Evolutionary conservation across 2,888 invertebrate species (phyloP).

Genomic region (Cordilura impudica): DNA sequence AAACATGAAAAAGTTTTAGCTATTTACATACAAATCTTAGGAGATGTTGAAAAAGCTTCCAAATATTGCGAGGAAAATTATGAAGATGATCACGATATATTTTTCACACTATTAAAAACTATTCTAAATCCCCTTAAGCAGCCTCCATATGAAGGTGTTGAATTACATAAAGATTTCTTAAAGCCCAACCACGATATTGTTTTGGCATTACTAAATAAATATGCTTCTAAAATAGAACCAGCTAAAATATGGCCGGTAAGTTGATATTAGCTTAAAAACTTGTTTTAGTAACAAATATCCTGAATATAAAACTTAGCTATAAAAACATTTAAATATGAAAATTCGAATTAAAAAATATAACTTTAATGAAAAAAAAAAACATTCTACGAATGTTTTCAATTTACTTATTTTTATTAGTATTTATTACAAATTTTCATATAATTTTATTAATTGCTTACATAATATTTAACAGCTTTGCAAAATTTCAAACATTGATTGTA

Average conservation of each 20-base stretch:
- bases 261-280: neutral
- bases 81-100: constrained; percentile 75
- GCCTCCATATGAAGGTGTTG: constrained; percentile 74
- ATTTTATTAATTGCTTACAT: too few species aligned
- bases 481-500: too few species aligned
- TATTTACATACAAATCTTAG: constrained; percentile 93
- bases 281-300: too few species aligned
- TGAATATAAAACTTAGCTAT: too few species aligned
- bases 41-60: constrained; percentile 90
- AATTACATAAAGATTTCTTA: constrained; percentile 81
- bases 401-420: too few species aligned
- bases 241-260: constrained; percentile 81
- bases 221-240: constrained; percentile 91
- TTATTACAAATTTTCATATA: too few species aligned
- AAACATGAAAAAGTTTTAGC: constrained; percentile 94
- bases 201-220: constrained; percentile 87
- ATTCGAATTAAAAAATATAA: too few species aligned
- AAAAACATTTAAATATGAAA: too few species aligned
- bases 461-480: too few species aligned
- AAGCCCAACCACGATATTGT: constrained; percentile 89
- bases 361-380: too few species aligned
- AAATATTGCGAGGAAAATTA: constrained; percentile 89
- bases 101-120: constrained; percentile 76
- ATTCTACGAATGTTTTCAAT: too few species aligned
- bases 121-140: constrained; percentile 79